Evolutionary conservation across 2,113 vertebrate species (phyloP).

Genomic region (Sturnus vulgaris): DNA sequence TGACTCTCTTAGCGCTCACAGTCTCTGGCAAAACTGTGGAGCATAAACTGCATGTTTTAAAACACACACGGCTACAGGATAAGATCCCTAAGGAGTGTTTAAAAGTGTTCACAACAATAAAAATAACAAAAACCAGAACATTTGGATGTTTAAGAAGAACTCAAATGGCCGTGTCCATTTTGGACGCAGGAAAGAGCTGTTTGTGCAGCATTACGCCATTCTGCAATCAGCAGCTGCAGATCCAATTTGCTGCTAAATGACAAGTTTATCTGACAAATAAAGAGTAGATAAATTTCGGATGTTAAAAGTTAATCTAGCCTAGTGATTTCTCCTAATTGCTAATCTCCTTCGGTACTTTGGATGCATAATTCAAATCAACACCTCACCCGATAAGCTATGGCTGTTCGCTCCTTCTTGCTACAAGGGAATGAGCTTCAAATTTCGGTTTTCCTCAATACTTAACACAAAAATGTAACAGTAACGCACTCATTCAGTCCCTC

Average conservation of each 20-base stretch:
- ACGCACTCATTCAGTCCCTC: not conserved
- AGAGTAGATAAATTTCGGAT: not conserved
- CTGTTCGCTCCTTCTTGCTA: not conserved
- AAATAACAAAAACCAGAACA: conserved; percentile 48
- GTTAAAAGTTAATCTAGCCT: not conserved
- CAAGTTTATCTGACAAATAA: conserved; percentile 3
- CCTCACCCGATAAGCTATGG: accelerated
- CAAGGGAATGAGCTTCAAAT: not conserved
- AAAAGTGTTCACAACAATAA: conserved; percentile 50
- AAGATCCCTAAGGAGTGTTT: conserved; percentile 39
- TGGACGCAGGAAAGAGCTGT: not conserved
- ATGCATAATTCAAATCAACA: not conserved
- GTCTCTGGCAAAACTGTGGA: not conserved
- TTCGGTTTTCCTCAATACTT: not conserved
- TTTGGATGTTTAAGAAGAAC: conserved; percentile 5
- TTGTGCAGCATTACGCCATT: conserved; percentile 26
- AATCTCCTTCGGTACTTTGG: not conserved
- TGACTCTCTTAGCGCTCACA: not conserved
- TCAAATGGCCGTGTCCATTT: conserved; percentile 24
- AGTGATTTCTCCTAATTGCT: not conserved
- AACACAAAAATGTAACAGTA: not conserved
- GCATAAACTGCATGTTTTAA: not conserved
- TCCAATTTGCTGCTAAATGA: not conserved
- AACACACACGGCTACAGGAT: not conserved
- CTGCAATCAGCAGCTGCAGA: conserved; percentile 1